Conservation (phyloP, 1,140 invertebrate species). For the Pseudomyrmex pallidus region DNA sequence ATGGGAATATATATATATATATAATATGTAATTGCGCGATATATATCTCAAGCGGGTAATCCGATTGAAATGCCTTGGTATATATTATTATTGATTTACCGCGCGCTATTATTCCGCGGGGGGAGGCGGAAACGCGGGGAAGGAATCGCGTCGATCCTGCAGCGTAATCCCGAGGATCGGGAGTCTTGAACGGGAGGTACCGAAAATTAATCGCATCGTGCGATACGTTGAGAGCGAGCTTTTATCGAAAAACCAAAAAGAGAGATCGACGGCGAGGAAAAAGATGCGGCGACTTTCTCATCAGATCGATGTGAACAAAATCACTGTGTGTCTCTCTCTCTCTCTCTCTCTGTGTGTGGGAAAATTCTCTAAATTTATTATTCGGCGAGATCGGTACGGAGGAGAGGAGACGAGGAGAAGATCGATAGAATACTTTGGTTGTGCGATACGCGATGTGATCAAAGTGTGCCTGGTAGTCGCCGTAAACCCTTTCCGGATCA, state of each 20-base stretch:
- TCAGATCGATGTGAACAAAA: slow-evolving; percentile 26
- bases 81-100: slow-evolving; percentile 61
- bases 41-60: slow-evolving; percentile 35
- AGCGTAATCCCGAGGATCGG: neutral
- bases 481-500: slow-evolving; percentile 58
- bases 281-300: slow-evolving; percentile 2
- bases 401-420: neutral
- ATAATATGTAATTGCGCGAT: slow-evolving; percentile 62
- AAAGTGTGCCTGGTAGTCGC: slow-evolving; percentile 54
- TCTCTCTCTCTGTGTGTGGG: neutral
- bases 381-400: slow-evolving; percentile 44
- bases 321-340: neutral
- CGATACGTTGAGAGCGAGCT: neutral
- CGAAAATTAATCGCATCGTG: slow-evolving; percentile 23
- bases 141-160: slow-evolving; percentile 25
- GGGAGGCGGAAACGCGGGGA: neutral
- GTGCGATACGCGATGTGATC: slow-evolving; percentile 53
- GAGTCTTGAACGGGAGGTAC: neutral
- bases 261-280: neutral
- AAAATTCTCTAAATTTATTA: slow-evolving; percentile 57
- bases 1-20: slow-evolving; percentile 38
- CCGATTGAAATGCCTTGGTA: slow-evolving; percentile 62
- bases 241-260: neutral
- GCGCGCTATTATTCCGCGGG: slow-evolving; percentile 21
- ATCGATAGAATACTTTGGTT: slow-evolving; percentile 61